Evolutionary conservation across 64 coral and sea anemone species (phyloP).

Genomic region (Orbicella faveolata): DNA sequence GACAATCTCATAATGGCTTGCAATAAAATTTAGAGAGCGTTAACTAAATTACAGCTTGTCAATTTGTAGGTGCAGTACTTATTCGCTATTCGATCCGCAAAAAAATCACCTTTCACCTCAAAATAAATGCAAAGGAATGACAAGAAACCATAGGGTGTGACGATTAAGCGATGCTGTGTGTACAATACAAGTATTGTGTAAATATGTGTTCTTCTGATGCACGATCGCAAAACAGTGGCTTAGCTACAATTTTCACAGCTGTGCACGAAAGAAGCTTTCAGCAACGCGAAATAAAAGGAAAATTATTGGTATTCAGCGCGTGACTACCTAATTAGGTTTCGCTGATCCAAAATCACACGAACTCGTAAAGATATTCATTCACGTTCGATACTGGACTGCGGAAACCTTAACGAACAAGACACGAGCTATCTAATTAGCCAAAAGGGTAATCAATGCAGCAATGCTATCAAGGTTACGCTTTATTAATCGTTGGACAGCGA

Average conservation of each 20-base stretch:
- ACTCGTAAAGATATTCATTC: background rate
- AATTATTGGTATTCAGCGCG: background rate
- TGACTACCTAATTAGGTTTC: too few relatives aligned
- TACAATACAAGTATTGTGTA: background rate
- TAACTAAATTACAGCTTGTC: background rate
- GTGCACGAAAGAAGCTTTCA: background rate
- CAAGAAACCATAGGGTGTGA: constrained; percentile 10
- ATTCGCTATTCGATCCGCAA: background rate
- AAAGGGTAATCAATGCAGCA: background rate
- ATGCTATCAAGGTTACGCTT: too few relatives aligned
- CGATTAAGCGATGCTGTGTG: background rate
- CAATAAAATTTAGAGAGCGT: background rate
- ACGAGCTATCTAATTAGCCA: too few relatives aligned
- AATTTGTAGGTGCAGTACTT: background rate
- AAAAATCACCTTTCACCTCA: constrained; percentile 17
- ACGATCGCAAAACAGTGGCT: background rate
- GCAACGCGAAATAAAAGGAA: background rate
- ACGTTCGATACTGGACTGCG: background rate
- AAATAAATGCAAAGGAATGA: background rate
- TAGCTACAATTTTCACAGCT: background rate
- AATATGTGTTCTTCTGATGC: background rate
- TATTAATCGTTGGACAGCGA: too few relatives aligned
- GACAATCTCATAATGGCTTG: background rate
- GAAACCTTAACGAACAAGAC: background rate
- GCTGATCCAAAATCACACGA: background rate